Conservation (phyloP, 2,797 vertebrate genomes). For the Micromesistius poutassou region DNA sequence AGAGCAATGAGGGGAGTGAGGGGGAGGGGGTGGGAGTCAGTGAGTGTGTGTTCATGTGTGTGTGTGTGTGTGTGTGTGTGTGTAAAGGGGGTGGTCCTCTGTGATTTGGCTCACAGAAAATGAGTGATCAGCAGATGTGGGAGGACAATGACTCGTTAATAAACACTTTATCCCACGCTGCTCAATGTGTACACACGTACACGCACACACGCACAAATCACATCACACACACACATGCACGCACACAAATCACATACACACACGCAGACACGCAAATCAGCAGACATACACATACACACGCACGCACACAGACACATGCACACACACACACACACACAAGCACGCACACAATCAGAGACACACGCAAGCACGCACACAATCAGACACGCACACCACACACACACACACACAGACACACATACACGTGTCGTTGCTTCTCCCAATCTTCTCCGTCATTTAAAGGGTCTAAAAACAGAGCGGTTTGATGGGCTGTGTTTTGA, state of each 20-base stretch:
- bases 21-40: conserved; percentile 8
- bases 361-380: too few species aligned
- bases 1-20: conserved; percentile 25
- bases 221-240: conserved; percentile 19
- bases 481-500: too few species aligned
- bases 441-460: too few species aligned
- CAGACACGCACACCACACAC: too few species aligned
- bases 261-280: too few species aligned
- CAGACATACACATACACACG: neutral
- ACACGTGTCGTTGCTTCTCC: too few species aligned
- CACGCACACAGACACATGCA: conserved; percentile 7
- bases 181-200: conserved; percentile 13
- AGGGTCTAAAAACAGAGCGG: too few species aligned
- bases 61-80: neutral
- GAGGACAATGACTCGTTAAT: conserved; percentile 39
- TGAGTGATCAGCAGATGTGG: conserved; percentile 49
- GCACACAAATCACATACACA: too few species aligned
- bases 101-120: conserved; percentile 23
- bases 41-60: neutral
- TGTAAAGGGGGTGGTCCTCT: neutral
- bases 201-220: conserved; percentile 12
- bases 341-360: too few species aligned
- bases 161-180: conserved; percentile 32
- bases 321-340: conserved; percentile 14
- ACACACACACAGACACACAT: too few species aligned